These are phyloP conservation scores for Corvus hawaiiensis DNA, from an alignment of 2,113 vertebrate species.

Conservation along the genomic window DNA sequence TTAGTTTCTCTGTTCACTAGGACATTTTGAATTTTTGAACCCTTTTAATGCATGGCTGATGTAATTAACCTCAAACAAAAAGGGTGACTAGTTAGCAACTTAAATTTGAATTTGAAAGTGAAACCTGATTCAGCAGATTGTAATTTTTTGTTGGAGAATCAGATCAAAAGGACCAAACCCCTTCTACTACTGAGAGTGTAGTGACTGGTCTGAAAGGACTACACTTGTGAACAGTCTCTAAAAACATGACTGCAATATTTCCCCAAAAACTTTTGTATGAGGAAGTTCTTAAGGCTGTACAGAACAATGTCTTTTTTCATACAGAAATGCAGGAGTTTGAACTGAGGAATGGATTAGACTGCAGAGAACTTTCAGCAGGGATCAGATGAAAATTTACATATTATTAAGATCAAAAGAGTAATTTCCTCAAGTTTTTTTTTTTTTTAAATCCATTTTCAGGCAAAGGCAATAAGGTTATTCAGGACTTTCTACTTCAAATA, in stretches of 20 bases:
- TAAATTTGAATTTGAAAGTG: background rate
- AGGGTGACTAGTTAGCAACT: background rate
- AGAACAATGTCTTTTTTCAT: background rate
- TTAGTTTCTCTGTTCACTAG: background rate
- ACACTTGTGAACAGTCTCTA: background rate
- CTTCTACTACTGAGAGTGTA: background rate
- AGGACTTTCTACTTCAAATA: background rate
- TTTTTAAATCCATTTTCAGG: background rate
- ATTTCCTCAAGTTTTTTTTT: background rate
- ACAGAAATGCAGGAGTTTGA: background rate
- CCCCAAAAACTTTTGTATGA: background rate
- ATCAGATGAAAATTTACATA: slow-evolving; percentile 12
- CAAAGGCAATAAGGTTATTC: background rate
- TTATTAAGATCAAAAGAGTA: slow-evolving; percentile 7
- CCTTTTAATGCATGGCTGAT: background rate
- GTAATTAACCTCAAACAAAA: background rate
- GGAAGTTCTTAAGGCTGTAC: background rate
- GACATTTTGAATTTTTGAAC: background rate
- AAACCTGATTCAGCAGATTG: background rate
- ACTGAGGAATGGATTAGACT: background rate
- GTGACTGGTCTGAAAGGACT: background rate
- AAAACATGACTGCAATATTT: background rate
- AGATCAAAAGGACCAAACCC: background rate
- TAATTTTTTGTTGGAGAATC: background rate
- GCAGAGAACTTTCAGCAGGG: background rate